phyloP scores from a whole-genome alignment of 2,113 vertebrate genomes.

The Micromys minutus region DNA sequence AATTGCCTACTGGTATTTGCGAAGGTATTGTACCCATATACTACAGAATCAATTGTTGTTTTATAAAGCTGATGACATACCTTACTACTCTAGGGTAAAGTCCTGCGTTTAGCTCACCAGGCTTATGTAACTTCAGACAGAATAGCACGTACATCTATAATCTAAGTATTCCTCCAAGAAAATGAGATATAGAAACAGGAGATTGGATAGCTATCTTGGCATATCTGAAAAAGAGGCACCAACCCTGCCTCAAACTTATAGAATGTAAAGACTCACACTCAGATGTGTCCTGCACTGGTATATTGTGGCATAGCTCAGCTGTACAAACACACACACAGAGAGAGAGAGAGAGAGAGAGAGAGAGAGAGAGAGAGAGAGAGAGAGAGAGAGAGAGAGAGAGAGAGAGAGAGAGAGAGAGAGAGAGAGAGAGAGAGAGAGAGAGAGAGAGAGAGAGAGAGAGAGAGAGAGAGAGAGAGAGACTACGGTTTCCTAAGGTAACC shows the following conservation, averaged over 20 bases:
- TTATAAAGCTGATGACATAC: background rate
- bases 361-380: no score
- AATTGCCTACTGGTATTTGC: no score
- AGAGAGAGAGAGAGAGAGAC: no score
- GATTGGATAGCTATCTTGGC: background rate
- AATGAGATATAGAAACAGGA: background rate
- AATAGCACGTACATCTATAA: background rate
- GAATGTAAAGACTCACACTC: background rate
- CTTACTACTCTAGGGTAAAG: background rate
- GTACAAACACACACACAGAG: background rate
- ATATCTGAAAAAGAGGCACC: background rate
- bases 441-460: no score
- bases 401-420: no score
- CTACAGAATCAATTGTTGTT: background rate
- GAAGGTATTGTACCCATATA: no score
- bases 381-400: no score
- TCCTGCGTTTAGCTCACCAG: background rate
- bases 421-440: no score
- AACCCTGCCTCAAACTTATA: background rate
- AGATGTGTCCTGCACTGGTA: background rate
- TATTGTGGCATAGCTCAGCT: background rate
- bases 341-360: no score
- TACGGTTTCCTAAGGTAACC: background rate
- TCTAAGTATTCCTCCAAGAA: background rate
- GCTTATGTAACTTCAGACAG: background rate